phyloP scores from a whole-genome alignment of 2,797 vertebrate species.

The Pseudomugil gertrudae region DNA sequence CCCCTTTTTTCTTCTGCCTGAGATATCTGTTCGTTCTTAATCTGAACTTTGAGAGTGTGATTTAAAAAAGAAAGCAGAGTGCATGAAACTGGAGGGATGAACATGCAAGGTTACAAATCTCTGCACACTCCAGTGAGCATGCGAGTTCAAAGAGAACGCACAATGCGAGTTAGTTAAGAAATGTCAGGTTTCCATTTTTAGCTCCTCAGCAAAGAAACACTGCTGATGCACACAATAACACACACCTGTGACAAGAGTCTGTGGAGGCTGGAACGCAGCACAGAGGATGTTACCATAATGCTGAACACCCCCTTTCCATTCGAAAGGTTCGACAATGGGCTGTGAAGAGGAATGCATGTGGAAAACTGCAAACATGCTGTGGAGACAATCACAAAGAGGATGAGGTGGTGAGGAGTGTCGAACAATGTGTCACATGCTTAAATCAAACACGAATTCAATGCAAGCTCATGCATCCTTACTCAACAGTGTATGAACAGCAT shows the following conservation, averaged over 20 bases:
- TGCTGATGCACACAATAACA: conserved; percentile 8
- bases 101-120: background rate
- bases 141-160: background rate
- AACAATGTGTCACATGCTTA: background rate
- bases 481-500: background rate
- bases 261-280: conserved; percentile 81
- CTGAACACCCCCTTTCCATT: conserved; percentile 79
- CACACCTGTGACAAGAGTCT: conserved; percentile 80
- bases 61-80: conserved; percentile 13
- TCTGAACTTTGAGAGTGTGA: conserved; percentile 27
- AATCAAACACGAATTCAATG: background rate
- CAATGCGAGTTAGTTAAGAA: background rate
- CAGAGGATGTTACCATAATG: conserved; percentile 67
- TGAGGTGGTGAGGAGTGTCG: background rate
- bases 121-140: conserved; percentile 3
- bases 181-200: background rate
- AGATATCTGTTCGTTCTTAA: conserved; percentile 14
- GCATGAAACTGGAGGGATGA: background rate
- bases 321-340: conserved; percentile 73
- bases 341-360: conserved; percentile 66
- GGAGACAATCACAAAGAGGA: conserved; percentile 19
- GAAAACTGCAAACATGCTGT: conserved; percentile 83
- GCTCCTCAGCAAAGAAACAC: background rate
- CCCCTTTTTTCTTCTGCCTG: conserved; percentile 18
- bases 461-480: background rate